Base-by-base conservation (phyloP, 2,888 invertebrate species). In the Mylabris sibirica region DNA sequence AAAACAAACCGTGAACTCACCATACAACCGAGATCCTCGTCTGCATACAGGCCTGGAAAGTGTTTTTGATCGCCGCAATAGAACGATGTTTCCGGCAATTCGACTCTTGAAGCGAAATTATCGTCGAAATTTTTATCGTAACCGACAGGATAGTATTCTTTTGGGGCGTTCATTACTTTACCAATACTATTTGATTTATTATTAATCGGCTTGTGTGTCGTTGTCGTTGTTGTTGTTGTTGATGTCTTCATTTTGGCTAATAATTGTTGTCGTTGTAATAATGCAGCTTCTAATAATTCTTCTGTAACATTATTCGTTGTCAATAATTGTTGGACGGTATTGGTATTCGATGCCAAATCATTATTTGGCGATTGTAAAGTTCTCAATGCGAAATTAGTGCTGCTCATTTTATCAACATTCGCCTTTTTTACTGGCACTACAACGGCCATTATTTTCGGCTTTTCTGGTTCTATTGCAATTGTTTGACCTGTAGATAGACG, bases 111-210 rank as follows among this genome's bases (percentile, higher is more conserved):
- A 67, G 91, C 91, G 82, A 95, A 95, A 79, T 94, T 93, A 78
- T 95, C 95, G 79, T 95, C 95, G 78, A 94, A 95, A 83, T 95
- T 94, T 85, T 95, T 95, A 79, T 95, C 94, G 79, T 95, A 95
- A 0, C 93, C 93, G 2, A 93, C 92, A 0, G 95, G 95, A 82
- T 95, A 95, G 82, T 95, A 95, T 79, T 95, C 95, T 60, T 92
- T 90, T 0, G 95, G 95, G 0, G 95, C 95, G 81, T 95, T 95
- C 95, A 95, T 95, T 4, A 95, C 95, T 86, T 94, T 86, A 6
- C 84, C 85, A 11, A 83, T 81, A 66, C 82, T 83, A 44, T 78
- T 81, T 30, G 80, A 78, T 41, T 79, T 77, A 64, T 78, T 78
- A 79, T 69, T 86, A 68, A 87, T 86, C 0, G 86, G 84, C 20